These are phyloP conservation scores for Pararge aegeria DNA, from an alignment of 1,140 invertebrate genomes.

Conservation along the genomic window DNA sequence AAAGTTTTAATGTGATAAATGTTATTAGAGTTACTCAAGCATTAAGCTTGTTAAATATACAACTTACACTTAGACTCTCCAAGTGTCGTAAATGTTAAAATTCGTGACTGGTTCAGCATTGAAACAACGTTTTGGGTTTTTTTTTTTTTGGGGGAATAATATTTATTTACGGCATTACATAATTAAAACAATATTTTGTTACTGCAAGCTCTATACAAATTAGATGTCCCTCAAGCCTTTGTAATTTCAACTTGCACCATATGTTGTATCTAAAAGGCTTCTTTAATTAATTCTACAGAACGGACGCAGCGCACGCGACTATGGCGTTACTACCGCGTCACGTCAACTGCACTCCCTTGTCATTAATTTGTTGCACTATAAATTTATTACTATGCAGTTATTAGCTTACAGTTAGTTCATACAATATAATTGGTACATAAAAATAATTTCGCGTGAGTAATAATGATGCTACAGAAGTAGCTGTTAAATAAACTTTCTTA, in stretches of 20 bases:
- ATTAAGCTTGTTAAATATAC: no score
- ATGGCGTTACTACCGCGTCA: conserved; percentile 36
- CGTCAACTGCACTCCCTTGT: conserved; percentile 64
- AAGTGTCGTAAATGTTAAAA: no score
- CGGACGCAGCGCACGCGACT: conserved; percentile 35
- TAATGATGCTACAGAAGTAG: not conserved
- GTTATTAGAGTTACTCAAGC: no score
- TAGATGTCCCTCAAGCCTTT: not conserved
- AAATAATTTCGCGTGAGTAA: not conserved
- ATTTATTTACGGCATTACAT: no score
- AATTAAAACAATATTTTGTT: no score
- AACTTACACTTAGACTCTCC: no score
- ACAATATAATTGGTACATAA: not conserved
- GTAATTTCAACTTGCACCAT: not conserved
- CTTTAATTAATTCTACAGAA: conserved; percentile 61
- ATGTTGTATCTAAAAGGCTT: conserved; percentile 44
- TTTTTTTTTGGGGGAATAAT: no score
- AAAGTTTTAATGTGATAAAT: no score
- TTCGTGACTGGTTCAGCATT: no score
- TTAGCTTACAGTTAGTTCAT: not conserved
- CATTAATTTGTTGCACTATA: conserved; percentile 56
- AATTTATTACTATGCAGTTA: conserved; percentile 4
- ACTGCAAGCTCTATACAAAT: not conserved
- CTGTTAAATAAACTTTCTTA: no score
- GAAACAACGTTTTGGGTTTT: no score